A percentile compares a stretch with the other conserved stretches of the same genome.
Evolutionary conservation across 2,888 invertebrate genomes (phyloP).

Genomic region (Lamellibrachia columna): DNA sequence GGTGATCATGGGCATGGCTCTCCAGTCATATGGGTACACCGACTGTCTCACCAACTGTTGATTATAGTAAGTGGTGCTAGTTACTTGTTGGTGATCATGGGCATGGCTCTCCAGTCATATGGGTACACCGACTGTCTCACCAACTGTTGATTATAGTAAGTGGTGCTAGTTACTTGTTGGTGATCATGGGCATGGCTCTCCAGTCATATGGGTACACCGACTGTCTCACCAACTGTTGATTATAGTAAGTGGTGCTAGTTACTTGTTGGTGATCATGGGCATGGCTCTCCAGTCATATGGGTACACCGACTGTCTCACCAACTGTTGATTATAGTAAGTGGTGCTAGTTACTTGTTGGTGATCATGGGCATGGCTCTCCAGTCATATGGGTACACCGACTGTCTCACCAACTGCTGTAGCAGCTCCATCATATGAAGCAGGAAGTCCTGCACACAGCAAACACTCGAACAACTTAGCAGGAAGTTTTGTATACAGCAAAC

Average conservation of each 20-base stretch:
- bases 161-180: constrained; percentile 70
- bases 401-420: constrained; percentile 81
- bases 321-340: not conserved
- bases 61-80: constrained; percentile 31
- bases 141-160: constrained; percentile 57
- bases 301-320: constrained; percentile 83
- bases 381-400: constrained; percentile 85
- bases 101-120: constrained; percentile 88
- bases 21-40: constrained; percentile 89
- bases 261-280: constrained; percentile 82
- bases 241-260: constrained; percentile 38
- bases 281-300: constrained; percentile 91
- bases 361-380: constrained; percentile 92
- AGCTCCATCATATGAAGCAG: constrained; percentile 83
- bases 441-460: constrained; percentile 78
- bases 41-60: constrained; percentile 76
- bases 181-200: constrained; percentile 88
- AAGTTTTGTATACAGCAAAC: too few species aligned
- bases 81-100: constrained; percentile 81
- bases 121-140: constrained; percentile 85
- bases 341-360: constrained; percentile 72
- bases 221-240: constrained; percentile 73
- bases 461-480: too few species aligned
- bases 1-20: constrained; percentile 86
- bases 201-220: constrained; percentile 89